Evolutionary conservation across 2,113 vertebrate species (phyloP), one percentile per base, ranked within the genome.

Genomic region (human): DNA sequence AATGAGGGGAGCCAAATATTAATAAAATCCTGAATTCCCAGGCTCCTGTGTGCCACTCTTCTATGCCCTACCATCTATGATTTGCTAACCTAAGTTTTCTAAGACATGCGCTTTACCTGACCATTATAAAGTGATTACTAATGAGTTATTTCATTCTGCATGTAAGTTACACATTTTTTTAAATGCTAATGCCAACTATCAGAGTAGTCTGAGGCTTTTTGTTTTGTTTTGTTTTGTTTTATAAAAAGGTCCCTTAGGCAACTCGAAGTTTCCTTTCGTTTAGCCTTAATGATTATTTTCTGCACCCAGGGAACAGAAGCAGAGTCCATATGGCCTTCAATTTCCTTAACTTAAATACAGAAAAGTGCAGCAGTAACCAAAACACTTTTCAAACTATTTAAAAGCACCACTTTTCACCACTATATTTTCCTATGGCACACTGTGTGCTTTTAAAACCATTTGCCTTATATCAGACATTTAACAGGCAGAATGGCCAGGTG

Each of bases 341-440:
- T 72, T 94, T 95, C 52, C 27, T 93, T 59, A 80, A 83, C n/a
- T 96, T 93, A 96, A 90, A 96, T n/a, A 90, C 22, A 90, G 92
- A 35, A 84, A 90, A 90, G 80, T 70, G 3, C 73, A 85, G 93
- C 18, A 8, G 66, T 83, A 90, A 90, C 55, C 30, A 89, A 91
- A 85, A 93, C 30, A 52, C 40, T 87, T 94, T 86, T 87, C 84
- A 55, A 94, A 96, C 20, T 88, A 88, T 86, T 92, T 78, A 66
- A 87, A 96, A 84, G 45, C 32, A 82, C 32, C 50, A 52, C 70
- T 83, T 90, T 96, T 91, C 86, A 83, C 61, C 68, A 90, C 43
- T 93, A 25, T 45, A 80, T 89, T 96, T 95, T 94, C 70, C 94
- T 93, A 61, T 43, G 32, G 55, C 55, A 83, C 5, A 72, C 40